Base-by-base conservation (phyloP, 1,140 invertebrate species). In the Anastrepha ludens region DNA sequence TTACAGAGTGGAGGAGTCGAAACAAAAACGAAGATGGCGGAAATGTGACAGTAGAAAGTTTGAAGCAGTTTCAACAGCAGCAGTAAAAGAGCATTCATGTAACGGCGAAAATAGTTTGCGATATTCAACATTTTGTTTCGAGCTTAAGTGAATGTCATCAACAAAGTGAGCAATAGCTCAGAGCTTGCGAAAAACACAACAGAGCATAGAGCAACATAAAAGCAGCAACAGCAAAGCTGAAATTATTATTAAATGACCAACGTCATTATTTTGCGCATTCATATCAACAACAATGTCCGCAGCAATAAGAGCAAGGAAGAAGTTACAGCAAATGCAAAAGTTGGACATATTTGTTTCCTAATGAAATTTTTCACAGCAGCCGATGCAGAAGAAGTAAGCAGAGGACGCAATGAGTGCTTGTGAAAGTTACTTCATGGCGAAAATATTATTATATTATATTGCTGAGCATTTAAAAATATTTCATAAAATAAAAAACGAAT, bases 61-160 rank as follows among this genome's bases (percentile, higher is more conserved):
- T 70, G 67, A 29, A 41, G 67, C n/a, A 39, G 9, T 29, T 55
- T 13, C 74, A 55, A 20, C 74, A 58, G 47, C 74, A 55, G 47
- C 74, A 58, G 47, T 55, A 55, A 81, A 50, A 81, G 74, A 50
- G n/a, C 74, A 81, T 41, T 81, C 47, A 81, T 81, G 74, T 47
- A 9, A 29, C 74, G 3, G 47, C 74, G 44, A 47, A 81, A 81
- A 55, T 81, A 81, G 47, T 58, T 50, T 81, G 47, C n/a, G 11
- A n/a, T 47, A 81, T 81, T 81, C 74, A 81, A 81, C 74, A 81
- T 81, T 81, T 81, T 81, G 47, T 55, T 81, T 74, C 15, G 47
- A 13, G 74, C 74, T 81, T 81, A 81, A 81, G 74, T 81, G 74
- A 81, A 81, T 81, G 74, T 81, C 74, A 81, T 81, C 74, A 81